Conservation (phyloP, 2,888 invertebrate genomes). For the Athalia cordata region DNA sequence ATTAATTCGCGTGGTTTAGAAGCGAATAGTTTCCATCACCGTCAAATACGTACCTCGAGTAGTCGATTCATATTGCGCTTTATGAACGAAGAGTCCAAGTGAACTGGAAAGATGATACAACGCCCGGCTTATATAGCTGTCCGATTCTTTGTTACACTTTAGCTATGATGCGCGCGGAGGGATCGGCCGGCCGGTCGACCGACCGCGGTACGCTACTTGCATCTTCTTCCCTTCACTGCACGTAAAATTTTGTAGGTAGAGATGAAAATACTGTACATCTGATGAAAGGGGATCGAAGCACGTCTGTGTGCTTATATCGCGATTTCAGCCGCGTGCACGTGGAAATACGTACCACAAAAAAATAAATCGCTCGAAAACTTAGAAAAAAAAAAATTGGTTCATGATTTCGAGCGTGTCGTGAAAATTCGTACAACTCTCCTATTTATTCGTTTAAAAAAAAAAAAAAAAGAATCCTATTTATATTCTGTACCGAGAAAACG, state of each 20-base stretch:
- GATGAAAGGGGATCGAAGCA: too few species aligned
- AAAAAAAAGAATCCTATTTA: too few species aligned
- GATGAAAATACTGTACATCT: too few species aligned
- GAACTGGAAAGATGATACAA: conserved; percentile 68
- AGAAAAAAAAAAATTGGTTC: background rate
- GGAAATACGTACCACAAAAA: too few species aligned
- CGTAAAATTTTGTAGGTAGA: too few species aligned
- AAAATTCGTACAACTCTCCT: too few species aligned
- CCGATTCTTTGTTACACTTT: conserved; percentile 71
- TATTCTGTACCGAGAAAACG: too few species aligned
- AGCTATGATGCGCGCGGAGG: conserved; percentile 51
- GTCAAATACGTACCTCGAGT: conserved; percentile 63
- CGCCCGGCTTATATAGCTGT: conserved; percentile 67
- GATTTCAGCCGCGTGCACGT: too few species aligned
- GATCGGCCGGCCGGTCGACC: conserved; percentile 14
- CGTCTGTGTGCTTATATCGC: too few species aligned
- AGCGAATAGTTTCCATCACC: background rate
- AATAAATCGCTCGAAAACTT: background rate
- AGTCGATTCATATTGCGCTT: conserved; percentile 67
- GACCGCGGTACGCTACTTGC: background rate
- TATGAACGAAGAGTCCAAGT: conserved; percentile 64
- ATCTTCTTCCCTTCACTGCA: conserved; percentile 35
- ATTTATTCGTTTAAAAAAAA: too few species aligned
- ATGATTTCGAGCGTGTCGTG: too few species aligned
- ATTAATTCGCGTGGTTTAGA: background rate